Evolutionary conservation across 2,797 vertebrate species (phyloP).

Genomic region (Sebastes umbrosus): DNA sequence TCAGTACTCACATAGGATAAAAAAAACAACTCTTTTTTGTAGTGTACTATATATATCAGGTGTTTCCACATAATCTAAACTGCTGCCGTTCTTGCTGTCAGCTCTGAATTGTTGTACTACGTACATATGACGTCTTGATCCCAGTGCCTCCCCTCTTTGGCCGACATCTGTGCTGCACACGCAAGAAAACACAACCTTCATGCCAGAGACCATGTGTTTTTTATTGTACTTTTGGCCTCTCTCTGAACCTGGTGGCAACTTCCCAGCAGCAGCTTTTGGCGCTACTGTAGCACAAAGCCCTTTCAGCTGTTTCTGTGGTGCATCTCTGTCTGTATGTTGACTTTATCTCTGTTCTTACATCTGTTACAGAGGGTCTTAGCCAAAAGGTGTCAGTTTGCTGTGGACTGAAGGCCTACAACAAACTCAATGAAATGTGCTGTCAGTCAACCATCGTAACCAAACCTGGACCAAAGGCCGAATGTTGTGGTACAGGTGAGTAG

Average conservation of each 20-base stretch:
- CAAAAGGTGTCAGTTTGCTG: constrained; percentile 33
- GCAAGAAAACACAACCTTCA: background rate
- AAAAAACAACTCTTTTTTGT: background rate
- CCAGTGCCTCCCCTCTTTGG: background rate
- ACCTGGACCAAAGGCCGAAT: background rate
- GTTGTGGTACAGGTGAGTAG: constrained; percentile 45
- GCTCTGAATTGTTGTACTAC: background rate
- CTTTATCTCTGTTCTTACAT: background rate
- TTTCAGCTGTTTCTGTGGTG: background rate
- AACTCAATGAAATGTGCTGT: constrained; percentile 54
- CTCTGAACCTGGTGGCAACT: background rate
- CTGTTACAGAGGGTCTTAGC: background rate
- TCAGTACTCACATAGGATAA: background rate
- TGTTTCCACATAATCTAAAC: background rate
- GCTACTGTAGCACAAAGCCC: background rate
- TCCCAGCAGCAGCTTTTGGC: background rate
- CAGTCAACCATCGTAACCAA: background rate
- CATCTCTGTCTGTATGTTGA: background rate
- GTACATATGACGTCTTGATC: background rate
- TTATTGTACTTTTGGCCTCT: background rate
- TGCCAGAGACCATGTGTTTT: background rate
- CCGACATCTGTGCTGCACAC: background rate
- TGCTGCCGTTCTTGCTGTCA: background rate
- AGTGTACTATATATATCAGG: background rate
- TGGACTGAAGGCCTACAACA: constrained; percentile 11